Evolutionary conservation across 2,888 invertebrate species (phyloP).

Genomic region (Crioceris asparagi): DNA sequence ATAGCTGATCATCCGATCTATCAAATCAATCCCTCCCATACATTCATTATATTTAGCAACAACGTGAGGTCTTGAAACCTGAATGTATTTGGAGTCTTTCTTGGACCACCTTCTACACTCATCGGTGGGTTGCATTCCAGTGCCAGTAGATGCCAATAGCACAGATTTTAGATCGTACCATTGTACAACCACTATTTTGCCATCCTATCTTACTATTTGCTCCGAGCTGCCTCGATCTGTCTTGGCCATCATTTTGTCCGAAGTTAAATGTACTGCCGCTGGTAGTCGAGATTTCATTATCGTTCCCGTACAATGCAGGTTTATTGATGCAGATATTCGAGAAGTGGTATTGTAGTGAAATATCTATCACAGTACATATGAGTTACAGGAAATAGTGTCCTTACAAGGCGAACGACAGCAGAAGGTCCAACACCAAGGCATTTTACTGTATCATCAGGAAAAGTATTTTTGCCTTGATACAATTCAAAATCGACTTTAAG

Average conservation of each 20-base stretch:
- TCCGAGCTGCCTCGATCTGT: constrained; percentile 2
- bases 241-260: constrained; percentile 1
- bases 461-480: constrained; percentile 8
- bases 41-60: too few relatives aligned
- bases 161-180: constrained; percentile 11
- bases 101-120: constrained; percentile 10
- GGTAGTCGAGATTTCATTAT: constrained; percentile 5
- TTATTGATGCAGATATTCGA: constrained; percentile 5
- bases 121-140: constrained; percentile 6
- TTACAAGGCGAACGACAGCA: constrained; percentile 4
- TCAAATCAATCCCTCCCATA: too few relatives aligned
- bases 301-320: constrained; percentile 5
- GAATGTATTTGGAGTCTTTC: constrained; percentile 4
- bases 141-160: constrained; percentile 7
- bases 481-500: constrained; percentile 5
- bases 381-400: constrained; percentile 4
- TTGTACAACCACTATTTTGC: constrained; percentile 7
- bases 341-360: constrained; percentile 7
- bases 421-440: constrained; percentile 8
- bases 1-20: too few relatives aligned
- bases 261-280: constrained; percentile 2
- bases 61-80: too few relatives aligned
- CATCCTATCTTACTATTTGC: constrained; percentile 8
- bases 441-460: constrained; percentile 4
- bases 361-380: constrained; percentile 7